Percentiles rank a stretch among this genome's conserved stretches.
Conservation (phyloP, 2,888 invertebrate genomes). For the Tenthredo notha region DNA sequence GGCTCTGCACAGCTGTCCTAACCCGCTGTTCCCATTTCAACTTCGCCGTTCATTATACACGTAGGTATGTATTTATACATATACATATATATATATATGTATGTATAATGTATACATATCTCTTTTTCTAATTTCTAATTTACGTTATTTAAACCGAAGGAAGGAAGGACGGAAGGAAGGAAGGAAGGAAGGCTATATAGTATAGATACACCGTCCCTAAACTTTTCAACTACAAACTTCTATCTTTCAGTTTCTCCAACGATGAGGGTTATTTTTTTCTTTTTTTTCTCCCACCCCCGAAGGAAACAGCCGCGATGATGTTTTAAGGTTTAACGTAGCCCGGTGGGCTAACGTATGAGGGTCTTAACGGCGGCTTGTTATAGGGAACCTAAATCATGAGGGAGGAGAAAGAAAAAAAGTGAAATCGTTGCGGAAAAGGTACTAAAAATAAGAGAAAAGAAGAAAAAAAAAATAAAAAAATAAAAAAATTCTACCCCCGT, state of each 20-base stretch:
- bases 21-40: slow-evolving; percentile 17
- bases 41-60: slow-evolving; percentile 13
- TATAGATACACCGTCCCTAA: slow-evolving; percentile 3
- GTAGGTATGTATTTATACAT: not conserved
- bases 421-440: slow-evolving; percentile 46
- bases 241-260: not conserved
- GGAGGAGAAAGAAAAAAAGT: slow-evolving; percentile 1
- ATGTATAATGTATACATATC: not conserved
- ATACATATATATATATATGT: not conserved
- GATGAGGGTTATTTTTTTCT: not conserved
- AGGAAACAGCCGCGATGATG: slow-evolving; percentile 41
- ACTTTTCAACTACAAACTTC: not conserved
- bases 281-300: not conserved
- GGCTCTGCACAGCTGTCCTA: not conserved
- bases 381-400: slow-evolving; percentile 43
- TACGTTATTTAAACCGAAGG: not conserved
- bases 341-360: slow-evolving; percentile 42
- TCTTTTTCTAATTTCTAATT: not conserved
- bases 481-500: not conserved
- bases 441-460: not conserved
- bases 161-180: not conserved
- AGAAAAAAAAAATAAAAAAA: not conserved
- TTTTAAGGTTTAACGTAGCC: slow-evolving; percentile 41
- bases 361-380: slow-evolving; percentile 52
- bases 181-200: not conserved